Evolutionary conservation across 2,888 invertebrate species (phyloP).

Genomic region (Ditula angustiorana): DNA sequence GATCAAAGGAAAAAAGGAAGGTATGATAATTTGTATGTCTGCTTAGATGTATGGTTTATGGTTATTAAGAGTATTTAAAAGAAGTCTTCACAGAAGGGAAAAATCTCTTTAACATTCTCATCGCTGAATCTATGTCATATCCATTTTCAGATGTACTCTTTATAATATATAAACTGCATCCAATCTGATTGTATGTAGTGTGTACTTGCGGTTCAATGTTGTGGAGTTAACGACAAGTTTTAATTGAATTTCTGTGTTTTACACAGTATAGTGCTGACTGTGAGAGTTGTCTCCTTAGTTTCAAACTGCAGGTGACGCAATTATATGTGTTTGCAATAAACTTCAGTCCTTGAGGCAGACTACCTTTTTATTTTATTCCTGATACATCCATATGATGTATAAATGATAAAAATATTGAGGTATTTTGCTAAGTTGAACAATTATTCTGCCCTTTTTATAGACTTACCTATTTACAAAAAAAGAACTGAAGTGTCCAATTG

Average conservation of each 20-base stretch:
- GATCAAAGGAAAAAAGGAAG: too few relatives aligned
- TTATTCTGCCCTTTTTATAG: too few relatives aligned
- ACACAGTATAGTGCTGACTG: conserved; percentile 24
- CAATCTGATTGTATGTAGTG: conserved; percentile 22
- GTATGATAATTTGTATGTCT: too few relatives aligned
- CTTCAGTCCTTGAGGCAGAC: background rate
- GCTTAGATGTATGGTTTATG: too few relatives aligned
- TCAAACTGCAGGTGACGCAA: conserved; percentile 29
- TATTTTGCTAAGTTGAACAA: too few relatives aligned
- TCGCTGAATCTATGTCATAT: background rate
- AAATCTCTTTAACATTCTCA: too few relatives aligned
- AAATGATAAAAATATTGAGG: too few relatives aligned
- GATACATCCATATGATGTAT: too few relatives aligned
- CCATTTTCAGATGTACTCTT: conserved; percentile 8
- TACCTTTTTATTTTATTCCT: background rate
- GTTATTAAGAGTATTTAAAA: too few relatives aligned
- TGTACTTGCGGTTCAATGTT: conserved; percentile 26
- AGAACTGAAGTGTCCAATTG: too few relatives aligned
- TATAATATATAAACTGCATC: conserved; percentile 15
- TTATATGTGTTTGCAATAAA: conserved; percentile 3
- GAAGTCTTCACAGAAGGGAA: too few relatives aligned
- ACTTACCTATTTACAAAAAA: too few relatives aligned
- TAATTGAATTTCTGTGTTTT: conserved; percentile 40
- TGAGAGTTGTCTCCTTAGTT: conserved; percentile 29
- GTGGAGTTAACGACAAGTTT: conserved; percentile 37